phyloP scores from a whole-genome alignment of 2,888 invertebrate species.

The Agonum fuliginosum region DNA sequence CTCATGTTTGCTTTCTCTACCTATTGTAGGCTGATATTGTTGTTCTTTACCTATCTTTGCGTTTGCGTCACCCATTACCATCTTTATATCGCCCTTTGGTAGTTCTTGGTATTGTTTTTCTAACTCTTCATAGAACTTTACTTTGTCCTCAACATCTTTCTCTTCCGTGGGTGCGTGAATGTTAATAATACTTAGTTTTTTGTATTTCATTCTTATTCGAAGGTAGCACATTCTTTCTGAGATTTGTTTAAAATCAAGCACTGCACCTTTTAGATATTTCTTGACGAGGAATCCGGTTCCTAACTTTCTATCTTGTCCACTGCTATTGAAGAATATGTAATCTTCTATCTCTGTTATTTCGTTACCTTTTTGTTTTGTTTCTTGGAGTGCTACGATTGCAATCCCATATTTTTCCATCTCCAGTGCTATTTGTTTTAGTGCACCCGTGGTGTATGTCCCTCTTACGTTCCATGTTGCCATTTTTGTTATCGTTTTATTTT shows the following conservation, averaged over 20 bases:
- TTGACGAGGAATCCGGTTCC: conserved; percentile 29
- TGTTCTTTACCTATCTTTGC: conserved; percentile 63
- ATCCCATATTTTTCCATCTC: not conserved
- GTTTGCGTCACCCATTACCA: conserved; percentile 62
- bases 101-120: conserved; percentile 55
- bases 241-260: conserved; percentile 58
- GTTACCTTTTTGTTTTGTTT: conserved; percentile 14
- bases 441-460: not conserved
- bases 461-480: conserved; percentile 20
- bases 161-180: conserved; percentile 63
- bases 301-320: not conserved
- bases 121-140: conserved; percentile 61
- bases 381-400: conserved; percentile 12
- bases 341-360: not conserved
- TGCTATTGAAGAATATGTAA: conserved; percentile 1
- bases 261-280: conserved; percentile 29
- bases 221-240: conserved; percentile 61
- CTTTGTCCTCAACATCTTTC: conserved; percentile 61
- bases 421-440: not conserved
- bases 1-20: conserved; percentile 60
- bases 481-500: not conserved
- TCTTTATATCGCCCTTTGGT: conserved; percentile 60
- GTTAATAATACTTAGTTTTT: conserved; percentile 61
- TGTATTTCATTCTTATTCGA: conserved; percentile 61
- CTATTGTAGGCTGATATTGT: conserved; percentile 59